Evolutionary conservation across 2,113 vertebrate genomes (phyloP), one percentile per base, ranked within the genome.

Genomic region (Notiomystis cincta): DNA sequence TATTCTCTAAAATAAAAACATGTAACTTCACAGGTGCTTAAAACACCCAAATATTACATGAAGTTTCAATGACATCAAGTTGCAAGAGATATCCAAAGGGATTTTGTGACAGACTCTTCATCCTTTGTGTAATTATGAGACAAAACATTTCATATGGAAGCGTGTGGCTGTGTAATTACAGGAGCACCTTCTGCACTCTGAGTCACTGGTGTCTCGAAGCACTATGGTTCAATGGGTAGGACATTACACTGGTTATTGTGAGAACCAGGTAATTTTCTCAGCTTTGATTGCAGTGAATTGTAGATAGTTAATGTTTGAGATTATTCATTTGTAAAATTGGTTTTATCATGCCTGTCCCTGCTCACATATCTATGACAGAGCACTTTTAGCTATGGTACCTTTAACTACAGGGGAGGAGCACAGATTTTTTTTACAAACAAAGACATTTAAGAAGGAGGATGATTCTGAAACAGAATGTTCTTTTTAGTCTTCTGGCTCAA

Each of bases 251-350:
- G 9, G 31, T 64, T 87, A 67, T 84, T 93, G 76, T 60, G 65
- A 85, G 61, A 93, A 79, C 27, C 15, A 78, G 35, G 51, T 89
- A 84, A 84, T 95, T 91, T 94, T 89, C 84, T 91, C 60, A 82
- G 35, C 56, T 81, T 95, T 91, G 60, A 84, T 48, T 64, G 35
- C 16, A 84, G 48, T 82, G 61, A 71, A 82, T 87, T 94, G 91
- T 71, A 84, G 78, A 76, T 31, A 60, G 6, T 71, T 71, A 42
- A 48, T 72, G 11, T 67, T 48, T 87, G 45, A 93, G 22, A 9
- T 60, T 84, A 87, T 87, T 91, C 1, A 76, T 84, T 69, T 76
- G 37, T 67, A 93, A 87, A 93, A 88, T 69, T 0, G 0, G 10
- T 69, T 87, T 85, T 31, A 64, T 76, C 67, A 72, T 48, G 14